Conservation (phyloP, 1,140 invertebrate species). For the Matsumurasca onukii region DNA sequence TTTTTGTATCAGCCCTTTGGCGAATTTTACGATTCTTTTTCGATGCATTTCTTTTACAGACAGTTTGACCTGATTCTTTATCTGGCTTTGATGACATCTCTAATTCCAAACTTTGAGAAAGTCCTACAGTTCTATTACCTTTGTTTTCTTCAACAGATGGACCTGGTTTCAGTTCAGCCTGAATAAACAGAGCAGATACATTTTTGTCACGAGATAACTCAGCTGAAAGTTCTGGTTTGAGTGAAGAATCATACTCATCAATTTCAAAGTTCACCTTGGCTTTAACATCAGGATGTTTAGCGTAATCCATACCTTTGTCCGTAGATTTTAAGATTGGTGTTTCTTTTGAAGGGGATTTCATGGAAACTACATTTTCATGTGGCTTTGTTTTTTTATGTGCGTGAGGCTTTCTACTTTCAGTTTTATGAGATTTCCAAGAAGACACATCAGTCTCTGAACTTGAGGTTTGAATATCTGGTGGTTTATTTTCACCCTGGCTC, state of each 20-base stretch:
- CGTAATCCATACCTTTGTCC: not conserved
- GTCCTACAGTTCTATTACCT: not conserved
- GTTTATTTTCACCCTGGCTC: not conserved
- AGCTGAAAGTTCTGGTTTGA: slow-evolving; percentile 19
- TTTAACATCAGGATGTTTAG: slow-evolving; percentile 21
- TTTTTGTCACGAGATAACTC: slow-evolving; percentile 21
- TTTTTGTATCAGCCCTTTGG: slow-evolving; percentile 17
- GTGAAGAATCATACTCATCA: slow-evolving; percentile 8
- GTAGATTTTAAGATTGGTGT: slow-evolving; percentile 3
- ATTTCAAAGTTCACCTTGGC: slow-evolving; percentile 28
- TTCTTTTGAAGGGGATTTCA: too few relatives aligned
- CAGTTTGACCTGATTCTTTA: not conserved
- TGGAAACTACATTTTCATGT: too few relatives aligned
- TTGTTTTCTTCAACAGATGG: slow-evolving; percentile 13
- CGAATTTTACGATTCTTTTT: slow-evolving; percentile 20
- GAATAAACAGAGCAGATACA: slow-evolving; percentile 24
- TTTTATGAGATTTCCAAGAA: slow-evolving; percentile 15
- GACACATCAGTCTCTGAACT: not conserved
- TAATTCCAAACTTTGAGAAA: slow-evolving; percentile 1
- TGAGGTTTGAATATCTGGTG: too few relatives aligned
- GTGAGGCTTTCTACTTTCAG: not conserved
- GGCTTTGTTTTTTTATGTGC: too few relatives aligned
- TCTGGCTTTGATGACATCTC: slow-evolving; percentile 11
- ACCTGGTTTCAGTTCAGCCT: slow-evolving; percentile 25
- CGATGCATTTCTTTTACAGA: not conserved